Conservation (phyloP, 2,113 vertebrate species). For the Cryptoleucopteryx plumbea region DNA sequence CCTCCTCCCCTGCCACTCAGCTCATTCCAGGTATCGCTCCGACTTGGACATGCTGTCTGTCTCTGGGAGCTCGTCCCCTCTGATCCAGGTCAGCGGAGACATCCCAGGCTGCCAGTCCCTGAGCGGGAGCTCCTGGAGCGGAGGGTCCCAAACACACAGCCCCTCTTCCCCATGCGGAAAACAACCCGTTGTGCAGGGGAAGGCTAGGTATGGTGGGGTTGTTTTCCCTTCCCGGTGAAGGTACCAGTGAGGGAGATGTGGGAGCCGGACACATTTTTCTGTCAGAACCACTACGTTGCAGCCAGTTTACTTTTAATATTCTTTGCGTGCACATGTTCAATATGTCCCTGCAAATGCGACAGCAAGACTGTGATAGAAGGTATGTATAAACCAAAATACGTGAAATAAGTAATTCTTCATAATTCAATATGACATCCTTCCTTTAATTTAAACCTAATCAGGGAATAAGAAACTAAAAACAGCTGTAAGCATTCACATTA, state of each 20-base stretch:
- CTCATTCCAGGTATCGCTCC: not conserved
- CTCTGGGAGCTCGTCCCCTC: accelerated
- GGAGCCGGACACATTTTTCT: not conserved
- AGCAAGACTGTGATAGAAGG: not conserved
- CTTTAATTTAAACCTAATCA: conserved; percentile 67
- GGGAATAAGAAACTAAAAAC: conserved; percentile 64
- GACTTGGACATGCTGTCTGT: not conserved
- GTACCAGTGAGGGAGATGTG: not conserved
- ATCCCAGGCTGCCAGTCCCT: not conserved
- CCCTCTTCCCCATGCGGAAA: not conserved
- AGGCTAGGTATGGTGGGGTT: accelerated
- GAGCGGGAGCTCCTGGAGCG: not conserved
- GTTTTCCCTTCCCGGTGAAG: not conserved
- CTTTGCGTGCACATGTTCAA: not conserved
- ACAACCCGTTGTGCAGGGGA: not conserved
- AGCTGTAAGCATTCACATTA: conserved; percentile 63
- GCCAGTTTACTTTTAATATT: not conserved
- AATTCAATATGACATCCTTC: conserved; percentile 57
- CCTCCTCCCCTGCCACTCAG: not conserved
- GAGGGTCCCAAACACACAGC: not conserved
- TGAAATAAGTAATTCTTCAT: conserved; percentile 49
- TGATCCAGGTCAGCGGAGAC: accelerated
- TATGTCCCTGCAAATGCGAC: not conserved
- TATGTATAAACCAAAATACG: not conserved
- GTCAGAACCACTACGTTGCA: not conserved